Evolutionary conservation across 2,888 invertebrate species (phyloP).

Genomic region (Polydrusus tereticollis): DNA sequence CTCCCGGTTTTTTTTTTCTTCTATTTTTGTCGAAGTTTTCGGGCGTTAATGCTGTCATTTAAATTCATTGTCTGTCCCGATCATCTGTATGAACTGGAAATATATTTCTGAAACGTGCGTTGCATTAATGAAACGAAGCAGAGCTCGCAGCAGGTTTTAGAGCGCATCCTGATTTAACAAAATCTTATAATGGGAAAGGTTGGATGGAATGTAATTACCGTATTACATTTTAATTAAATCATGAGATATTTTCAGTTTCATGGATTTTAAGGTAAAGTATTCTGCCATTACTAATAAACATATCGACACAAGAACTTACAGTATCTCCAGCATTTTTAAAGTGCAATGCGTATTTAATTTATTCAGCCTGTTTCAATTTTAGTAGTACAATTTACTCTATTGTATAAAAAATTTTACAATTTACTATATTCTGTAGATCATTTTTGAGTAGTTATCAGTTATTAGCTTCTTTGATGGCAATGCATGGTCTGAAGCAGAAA

Average conservation of each 20-base stretch:
- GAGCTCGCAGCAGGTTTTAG: slow-evolving; percentile 32
- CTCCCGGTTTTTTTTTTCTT: slow-evolving; percentile 3
- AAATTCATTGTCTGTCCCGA: slow-evolving; percentile 66
- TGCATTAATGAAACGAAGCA: slow-evolving; percentile 58
- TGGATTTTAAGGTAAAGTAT: too few species aligned
- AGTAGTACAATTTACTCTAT: too few species aligned
- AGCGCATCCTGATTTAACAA: slow-evolving; percentile 32
- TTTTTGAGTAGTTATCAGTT: too few species aligned
- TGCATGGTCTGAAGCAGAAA: too few species aligned
- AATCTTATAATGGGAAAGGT: slow-evolving; percentile 38
- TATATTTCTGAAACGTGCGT: slow-evolving; percentile 64
- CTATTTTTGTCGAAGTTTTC: slow-evolving; percentile 33
- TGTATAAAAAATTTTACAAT: too few species aligned
- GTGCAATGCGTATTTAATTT: too few species aligned
- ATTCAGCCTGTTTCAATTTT: too few species aligned
- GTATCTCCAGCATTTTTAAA: too few species aligned
- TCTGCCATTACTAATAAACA: too few species aligned
- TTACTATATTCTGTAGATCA: too few species aligned
- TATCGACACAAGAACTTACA: too few species aligned
- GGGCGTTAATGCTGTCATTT: slow-evolving; percentile 61
- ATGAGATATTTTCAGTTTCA: background rate
- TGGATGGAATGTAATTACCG: slow-evolving; percentile 28
- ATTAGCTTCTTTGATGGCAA: too few species aligned
- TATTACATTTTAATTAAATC: background rate
- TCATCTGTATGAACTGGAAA: slow-evolving; percentile 67